Percentiles rank a stretch among this genome's conserved stretches.
phyloP scores from a whole-genome alignment of 1,140 invertebrate species.

The Brevipalpus yothersi region DNA sequence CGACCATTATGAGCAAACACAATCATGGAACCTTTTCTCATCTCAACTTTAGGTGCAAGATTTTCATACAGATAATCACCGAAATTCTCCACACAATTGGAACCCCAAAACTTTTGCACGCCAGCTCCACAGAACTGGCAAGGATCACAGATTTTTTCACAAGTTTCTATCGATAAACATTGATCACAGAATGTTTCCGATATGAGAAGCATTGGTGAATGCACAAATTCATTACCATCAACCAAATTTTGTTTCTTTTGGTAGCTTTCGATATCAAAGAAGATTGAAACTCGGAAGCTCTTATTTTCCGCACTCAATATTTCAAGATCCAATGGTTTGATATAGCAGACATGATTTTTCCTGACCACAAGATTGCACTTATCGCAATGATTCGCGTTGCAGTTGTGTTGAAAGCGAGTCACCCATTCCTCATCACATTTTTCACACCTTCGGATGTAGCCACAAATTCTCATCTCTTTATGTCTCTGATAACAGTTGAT shows the following conservation, averaged over 20 bases:
- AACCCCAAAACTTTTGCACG: background rate
- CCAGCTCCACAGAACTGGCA: background rate
- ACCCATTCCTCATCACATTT: too few relatives aligned
- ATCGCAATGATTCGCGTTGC: too few relatives aligned
- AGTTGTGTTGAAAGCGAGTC: too few relatives aligned
- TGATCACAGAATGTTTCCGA: background rate
- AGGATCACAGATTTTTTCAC: background rate
- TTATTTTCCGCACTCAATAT: background rate
- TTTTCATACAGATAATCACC: background rate
- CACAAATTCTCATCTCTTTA: too few relatives aligned
- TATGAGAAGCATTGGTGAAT: background rate
- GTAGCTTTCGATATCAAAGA: background rate
- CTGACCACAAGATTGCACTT: background rate
- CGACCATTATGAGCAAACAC: background rate
- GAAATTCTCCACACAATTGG: background rate
- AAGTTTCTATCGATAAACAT: background rate
- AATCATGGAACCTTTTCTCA: background rate
- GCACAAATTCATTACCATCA: background rate
- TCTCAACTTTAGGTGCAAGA: background rate
- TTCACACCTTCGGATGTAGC: too few relatives aligned
- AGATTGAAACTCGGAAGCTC: background rate
- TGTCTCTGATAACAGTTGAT: too few relatives aligned
- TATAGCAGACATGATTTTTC: background rate
- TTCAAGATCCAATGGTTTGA: background rate
- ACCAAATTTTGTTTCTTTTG: background rate